Base-by-base conservation (phyloP, 1,140 invertebrate genomes). In the Kradibia gibbosae region DNA sequence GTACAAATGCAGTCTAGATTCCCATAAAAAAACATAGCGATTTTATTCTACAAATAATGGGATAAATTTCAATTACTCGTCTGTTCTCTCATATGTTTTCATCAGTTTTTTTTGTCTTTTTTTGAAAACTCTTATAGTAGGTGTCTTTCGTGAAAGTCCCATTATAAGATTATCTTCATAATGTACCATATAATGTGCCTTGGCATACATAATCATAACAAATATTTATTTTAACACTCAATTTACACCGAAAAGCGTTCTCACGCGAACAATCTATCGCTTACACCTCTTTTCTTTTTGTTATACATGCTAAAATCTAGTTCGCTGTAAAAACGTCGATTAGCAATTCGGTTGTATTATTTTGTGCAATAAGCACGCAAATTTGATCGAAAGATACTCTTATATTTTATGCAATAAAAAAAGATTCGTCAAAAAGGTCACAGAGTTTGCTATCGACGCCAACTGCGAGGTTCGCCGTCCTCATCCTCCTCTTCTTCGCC, bases 401-500 rank as follows among this genome's bases (percentile, higher is more conserved):
- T 82, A 82, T 48, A 74, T 75, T 82, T 74, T 82, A 78, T 73
- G 76, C 71, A 82, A 82, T 82, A 82, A 78, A 82, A 67, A 82
- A 82, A 82, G 57, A 48, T 78, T 82, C 34, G 45, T 78, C 42
- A 75, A 80, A 80, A 83, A 83, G 71, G 57, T 82, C 79, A 84
- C 82, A 83, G 83, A 85, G 83, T 85, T 87, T 91, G 90, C 91
- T 92, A 94, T 91, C 93, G 92, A 79, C 93, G 90, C 93, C 93
- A 94, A 85, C 92, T 92, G 71, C 88, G 90, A 84, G 89, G 90
- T 86, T 90, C 93, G 48, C 93, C 93, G 80, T 93, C 93, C 74
- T 94, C 93, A 8, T 94, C 93, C 45, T 94, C 93, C 28, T 93
- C 93, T 65, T 94, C 93, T 79, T 93, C 93, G 53, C 92, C 92